A percentile compares a stretch with the other conserved stretches of the same genome.
These are phyloP conservation scores for Drosophila albomicans DNA, from an alignment of 1,140 invertebrate species.

Conservation along the genomic window DNA sequence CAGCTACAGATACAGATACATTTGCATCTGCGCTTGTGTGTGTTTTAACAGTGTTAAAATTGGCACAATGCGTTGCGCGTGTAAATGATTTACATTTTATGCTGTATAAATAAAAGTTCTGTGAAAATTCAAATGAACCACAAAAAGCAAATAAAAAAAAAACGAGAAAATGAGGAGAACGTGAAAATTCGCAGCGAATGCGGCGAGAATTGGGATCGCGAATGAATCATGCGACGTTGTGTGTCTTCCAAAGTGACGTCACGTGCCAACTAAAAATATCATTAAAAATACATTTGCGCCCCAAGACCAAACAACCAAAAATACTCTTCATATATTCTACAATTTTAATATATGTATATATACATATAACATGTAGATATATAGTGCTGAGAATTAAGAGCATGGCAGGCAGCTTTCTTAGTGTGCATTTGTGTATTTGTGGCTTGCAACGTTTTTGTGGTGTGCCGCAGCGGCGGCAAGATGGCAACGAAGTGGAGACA, in stretches of 20 bases:
- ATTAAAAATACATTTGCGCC: constrained; percentile 70
- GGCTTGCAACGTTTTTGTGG: constrained; percentile 25
- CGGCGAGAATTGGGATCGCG: constrained; percentile 6
- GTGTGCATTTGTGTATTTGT: constrained; percentile 1
- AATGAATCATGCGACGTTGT: constrained; percentile 62
- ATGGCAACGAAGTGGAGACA: constrained; percentile 33
- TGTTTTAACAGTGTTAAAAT: constrained; percentile 55
- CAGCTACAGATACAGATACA: constrained; percentile 54
- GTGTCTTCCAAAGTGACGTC: constrained; percentile 66
- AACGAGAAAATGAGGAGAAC: constrained; percentile 3
- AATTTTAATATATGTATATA: constrained; percentile 39
- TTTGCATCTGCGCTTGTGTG: constrained; percentile 42
- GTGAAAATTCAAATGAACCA: constrained; percentile 49
- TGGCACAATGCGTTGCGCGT: constrained; percentile 70
- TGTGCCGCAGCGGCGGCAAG: constrained; percentile 39
- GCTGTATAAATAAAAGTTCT: constrained; percentile 51
- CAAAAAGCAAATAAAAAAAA: constrained; percentile 13
- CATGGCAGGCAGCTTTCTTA: constrained; percentile 40
- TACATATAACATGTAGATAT: constrained; percentile 17
- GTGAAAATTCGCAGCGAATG: constrained; percentile 44
- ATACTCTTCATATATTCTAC: constrained; percentile 41
- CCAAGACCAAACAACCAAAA: constrained; percentile 49
- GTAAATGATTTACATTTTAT: constrained; percentile 70
- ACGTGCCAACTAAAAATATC: constrained; percentile 76
- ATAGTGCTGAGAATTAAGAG: constrained; percentile 61